phyloP scores from a whole-genome alignment of 2,113 vertebrate genomes.

The Eupsittula cactorum region DNA sequence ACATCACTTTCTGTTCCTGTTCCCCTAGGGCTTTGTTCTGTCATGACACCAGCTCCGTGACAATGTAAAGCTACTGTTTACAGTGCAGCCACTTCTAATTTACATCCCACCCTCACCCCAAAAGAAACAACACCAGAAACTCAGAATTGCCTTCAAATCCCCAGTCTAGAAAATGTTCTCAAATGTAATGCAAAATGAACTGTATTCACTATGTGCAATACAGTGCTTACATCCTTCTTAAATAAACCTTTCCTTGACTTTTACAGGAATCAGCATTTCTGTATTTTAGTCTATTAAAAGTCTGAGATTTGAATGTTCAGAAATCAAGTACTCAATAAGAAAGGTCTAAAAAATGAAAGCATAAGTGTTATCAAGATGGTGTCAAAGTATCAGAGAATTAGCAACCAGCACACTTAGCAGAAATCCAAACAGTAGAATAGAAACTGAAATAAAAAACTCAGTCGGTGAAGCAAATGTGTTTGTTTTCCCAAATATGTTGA shows the following conservation, averaged over 20 bases:
- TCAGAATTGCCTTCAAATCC: conserved; percentile 5
- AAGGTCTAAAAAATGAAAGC: neutral
- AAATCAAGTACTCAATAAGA: conserved; percentile 7
- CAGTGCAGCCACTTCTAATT: conserved; percentile 6
- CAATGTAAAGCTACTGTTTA: neutral
- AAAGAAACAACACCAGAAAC: neutral
- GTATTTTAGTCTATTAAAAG: neutral
- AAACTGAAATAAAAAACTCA: conserved; percentile 25
- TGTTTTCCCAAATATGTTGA: neutral
- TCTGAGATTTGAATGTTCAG: neutral
- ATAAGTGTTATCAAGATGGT: neutral
- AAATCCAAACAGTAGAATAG: conserved; percentile 4
- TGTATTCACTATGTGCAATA: neutral
- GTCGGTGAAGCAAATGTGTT: neutral
- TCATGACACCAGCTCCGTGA: neutral
- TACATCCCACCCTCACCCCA: neutral
- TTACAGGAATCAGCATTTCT: neutral
- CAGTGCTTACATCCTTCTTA: neutral
- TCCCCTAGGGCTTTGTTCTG: neutral
- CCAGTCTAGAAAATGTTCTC: neutral
- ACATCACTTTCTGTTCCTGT: neutral
- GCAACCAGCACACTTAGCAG: conserved; percentile 3
- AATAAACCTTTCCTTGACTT: conserved; percentile 4
- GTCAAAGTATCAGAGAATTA: conserved; percentile 18
- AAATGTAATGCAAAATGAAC: neutral